A percentile compares a stretch with the other conserved stretches of the same genome.
These are phyloP conservation scores for Apodemus sylvaticus DNA, from an alignment of 2,113 vertebrate genomes.

Conservation along the genomic window DNA sequence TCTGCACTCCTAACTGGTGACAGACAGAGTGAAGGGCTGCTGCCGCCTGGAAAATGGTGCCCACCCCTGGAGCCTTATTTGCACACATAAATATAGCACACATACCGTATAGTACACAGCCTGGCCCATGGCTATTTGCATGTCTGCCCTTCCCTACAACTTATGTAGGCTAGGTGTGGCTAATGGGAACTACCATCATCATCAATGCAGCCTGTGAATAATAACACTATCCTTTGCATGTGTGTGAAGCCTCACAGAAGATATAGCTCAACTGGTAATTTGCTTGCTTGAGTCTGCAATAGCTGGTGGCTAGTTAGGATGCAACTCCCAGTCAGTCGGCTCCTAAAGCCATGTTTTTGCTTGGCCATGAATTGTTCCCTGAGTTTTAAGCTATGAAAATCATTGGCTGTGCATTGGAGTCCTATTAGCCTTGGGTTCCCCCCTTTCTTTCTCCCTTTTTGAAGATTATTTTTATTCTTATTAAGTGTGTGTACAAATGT, in stretches of 20 bases:
- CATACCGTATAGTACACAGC: too few relatives aligned
- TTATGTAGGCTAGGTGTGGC: background rate
- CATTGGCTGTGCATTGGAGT: too few relatives aligned
- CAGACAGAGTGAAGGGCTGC: background rate
- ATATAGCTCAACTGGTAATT: background rate
- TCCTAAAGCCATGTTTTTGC: background rate
- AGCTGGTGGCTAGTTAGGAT: background rate
- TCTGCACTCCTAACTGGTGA: background rate
- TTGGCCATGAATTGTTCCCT: background rate
- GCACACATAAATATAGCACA: background rate
- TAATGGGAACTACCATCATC: background rate
- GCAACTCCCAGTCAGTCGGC: background rate
- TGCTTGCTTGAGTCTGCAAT: background rate
- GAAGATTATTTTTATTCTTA: background rate
- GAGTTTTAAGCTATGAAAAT: background rate
- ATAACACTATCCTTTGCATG: background rate
- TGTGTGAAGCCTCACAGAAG: background rate
- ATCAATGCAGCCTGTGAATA: background rate
- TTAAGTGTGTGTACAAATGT: background rate
- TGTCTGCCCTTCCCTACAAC: background rate
- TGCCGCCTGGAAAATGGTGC: background rate
- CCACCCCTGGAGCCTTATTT: background rate
- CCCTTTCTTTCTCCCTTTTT: background rate
- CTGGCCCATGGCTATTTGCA: background rate
- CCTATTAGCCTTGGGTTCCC: background rate